Conservation (phyloP, 35 echinoderm and acorn worm genomes). For the Apostichopus californicus region DNA sequence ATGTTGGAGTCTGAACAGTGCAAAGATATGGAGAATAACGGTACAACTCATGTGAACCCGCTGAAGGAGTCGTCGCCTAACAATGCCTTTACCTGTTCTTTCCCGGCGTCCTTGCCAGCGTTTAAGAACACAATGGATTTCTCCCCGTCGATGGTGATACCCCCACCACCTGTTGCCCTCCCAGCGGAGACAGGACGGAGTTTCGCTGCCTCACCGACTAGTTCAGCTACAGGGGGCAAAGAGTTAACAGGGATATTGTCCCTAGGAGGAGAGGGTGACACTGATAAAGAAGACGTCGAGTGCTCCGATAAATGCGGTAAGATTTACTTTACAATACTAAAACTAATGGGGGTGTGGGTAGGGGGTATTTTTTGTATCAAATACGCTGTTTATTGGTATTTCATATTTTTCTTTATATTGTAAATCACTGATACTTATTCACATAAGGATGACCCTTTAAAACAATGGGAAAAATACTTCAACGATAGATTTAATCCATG, state of each 20-base stretch:
- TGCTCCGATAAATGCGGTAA: conserved; percentile 27
- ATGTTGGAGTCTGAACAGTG: conserved; percentile 31
- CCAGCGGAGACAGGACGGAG: conserved; percentile 46
- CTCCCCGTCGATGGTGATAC: conserved; percentile 30
- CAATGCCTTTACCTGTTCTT: conserved; percentile 12
- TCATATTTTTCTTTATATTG: too few species aligned
- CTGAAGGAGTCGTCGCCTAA: background rate
- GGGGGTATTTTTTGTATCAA: too few species aligned
- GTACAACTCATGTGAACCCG: background rate
- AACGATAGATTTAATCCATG: too few species aligned
- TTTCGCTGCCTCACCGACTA: conserved; percentile 46
- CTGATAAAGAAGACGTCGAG: background rate
- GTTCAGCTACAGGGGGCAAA: conserved; percentile 38
- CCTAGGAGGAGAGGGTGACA: conserved; percentile 1
- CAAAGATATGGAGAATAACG: background rate
- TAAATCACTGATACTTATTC: too few species aligned
- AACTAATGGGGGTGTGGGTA: too few species aligned
- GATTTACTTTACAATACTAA: background rate
- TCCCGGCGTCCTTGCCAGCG: background rate
- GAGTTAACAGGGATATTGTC: background rate
- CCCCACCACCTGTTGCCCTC: conserved; percentile 40
- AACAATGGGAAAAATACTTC: too few species aligned
- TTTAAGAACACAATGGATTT: conserved; percentile 55
- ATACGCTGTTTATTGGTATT: too few species aligned
- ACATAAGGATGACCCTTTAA: too few species aligned